Base-by-base conservation (phyloP, 2,888 invertebrate species). In the Chalcosyrphus nemorum region DNA sequence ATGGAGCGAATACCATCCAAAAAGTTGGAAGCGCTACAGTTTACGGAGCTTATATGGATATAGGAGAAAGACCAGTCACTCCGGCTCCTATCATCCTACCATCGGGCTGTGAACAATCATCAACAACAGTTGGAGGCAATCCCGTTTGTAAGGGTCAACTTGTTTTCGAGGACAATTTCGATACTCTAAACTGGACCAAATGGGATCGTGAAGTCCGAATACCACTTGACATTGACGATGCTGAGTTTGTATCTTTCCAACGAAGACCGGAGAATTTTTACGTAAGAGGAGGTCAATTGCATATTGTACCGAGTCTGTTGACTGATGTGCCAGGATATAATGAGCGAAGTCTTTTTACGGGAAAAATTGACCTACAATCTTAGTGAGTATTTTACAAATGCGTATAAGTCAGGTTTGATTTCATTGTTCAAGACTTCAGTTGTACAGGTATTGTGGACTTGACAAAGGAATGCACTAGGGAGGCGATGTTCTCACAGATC, bases 81-180 rank as follows among this genome's bases (percentile, higher is more conserved):
- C 17, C 29, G 4, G 27, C 7, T 6, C 19, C 9, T 59, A 2
- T 17, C 6, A 54, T 11, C 0, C 21, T 63, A 11, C 41, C 65
- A 1, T 35, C 27, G 6, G 63, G 56, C 4, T 86, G 86, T 68
- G 24, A 50, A 6, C 47, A 9, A 24, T 86, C 86, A 2, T 54
- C 68, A 29, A 86, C 88, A 11, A 92, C 92, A 0, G 89, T 92
- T 9, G 85, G 87, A 5, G 91, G 91, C 0, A 91, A 91, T 0
- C 84, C 78, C 2, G 91, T 91, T 0, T 93, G 93, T 88, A 90
- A 90, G 9, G 93, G 93, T 0, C 90, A 93, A 77, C 89, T 93
- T 0, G 90, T 95, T 70, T 94, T 95, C 86, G 93, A 94, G 56
- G 95, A 95, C 61, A 90, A 92, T 71, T 95, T 95, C 87, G 90